These are phyloP conservation scores for Metacarcinus magister DNA, from an alignment of 2,888 invertebrate species.

Conservation along the genomic window DNA sequence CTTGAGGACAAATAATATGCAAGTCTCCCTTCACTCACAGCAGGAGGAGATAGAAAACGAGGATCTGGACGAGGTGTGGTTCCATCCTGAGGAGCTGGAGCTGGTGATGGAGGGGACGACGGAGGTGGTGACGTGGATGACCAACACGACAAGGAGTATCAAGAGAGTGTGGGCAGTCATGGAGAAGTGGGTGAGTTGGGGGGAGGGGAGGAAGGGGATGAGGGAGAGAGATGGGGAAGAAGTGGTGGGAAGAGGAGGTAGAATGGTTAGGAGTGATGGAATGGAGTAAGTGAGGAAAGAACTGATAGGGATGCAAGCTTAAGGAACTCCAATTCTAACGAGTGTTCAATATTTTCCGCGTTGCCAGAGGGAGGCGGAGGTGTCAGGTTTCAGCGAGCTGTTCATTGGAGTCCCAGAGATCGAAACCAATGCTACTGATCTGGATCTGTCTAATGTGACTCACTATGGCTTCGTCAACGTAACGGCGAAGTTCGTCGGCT, in stretches of 20 bases:
- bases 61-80: neutral
- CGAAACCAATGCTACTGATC: neutral
- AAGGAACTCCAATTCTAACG: no score
- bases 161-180: neutral
- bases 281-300: no score
- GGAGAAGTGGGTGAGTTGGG: constrained; percentile 42
- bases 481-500: constrained; percentile 70
- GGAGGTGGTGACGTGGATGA: neutral
- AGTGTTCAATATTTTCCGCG: neutral
- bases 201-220: neutral
- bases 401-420: neutral
- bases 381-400: constrained; percentile 22
- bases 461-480: constrained; percentile 71
- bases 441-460: constrained; percentile 17
- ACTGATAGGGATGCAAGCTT: no score
- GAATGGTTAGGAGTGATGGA: no score
- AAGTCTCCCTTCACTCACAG: neutral
- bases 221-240: neutral
- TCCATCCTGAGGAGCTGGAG: neutral
- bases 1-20: neutral
- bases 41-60: neutral
- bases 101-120: neutral
- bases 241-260: no score
- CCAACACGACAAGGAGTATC: neutral
- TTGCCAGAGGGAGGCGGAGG: constrained; percentile 50